Base-by-base conservation (phyloP, 2,113 vertebrate species). In the Rhinopomastus cyanomelas region DNA sequence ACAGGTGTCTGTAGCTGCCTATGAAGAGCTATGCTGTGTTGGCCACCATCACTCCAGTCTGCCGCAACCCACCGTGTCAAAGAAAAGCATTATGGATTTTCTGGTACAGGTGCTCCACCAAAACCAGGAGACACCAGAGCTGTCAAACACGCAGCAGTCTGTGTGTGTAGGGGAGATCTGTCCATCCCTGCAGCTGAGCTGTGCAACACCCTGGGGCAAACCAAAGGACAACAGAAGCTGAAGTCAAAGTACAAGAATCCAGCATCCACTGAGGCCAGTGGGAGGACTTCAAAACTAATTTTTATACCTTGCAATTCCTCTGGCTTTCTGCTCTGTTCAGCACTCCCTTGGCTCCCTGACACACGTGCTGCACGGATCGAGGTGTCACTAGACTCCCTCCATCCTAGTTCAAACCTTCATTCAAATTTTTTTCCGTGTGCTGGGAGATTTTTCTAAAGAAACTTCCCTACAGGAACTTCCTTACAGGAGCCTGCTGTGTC, bases 281-380 rank as follows among this genome's bases (percentile, higher is more conserved):
- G 62, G 9, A 72, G 76, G 64, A 25, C 36, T 72, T 76, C 42
- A 22, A 61, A 62, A 46, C 36, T 23, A 22, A 8, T 25, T 85
- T 79, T 65, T 36, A 42, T 21, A 85, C 25, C 48, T 18, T 57
- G 57, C 13, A 51, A 75, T 23, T 8, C 16, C 53, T 84, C 39
- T 69, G 29, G 34, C 48, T 81, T 83, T 49, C 84, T 62, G 59
- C 53, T 62, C 42, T 23, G 42, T n/a, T 81, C 69, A 62, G 75
- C 4, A 2, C 42, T 67, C 56, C 48, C 53, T 66, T 22, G 64
- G 79, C 57, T 66, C n/a, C 52, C 59, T 1, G 0, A 53, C 52
- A 36, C 1, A 0, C 3, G 0, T 22, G 27, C 34, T 23, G 12
- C 34, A 6, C 5, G 69, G 53, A 61, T 16, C 1, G 0, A 34